phyloP scores from a whole-genome alignment of 2,888 invertebrate genomes.

The Panorpa germanica region DNA sequence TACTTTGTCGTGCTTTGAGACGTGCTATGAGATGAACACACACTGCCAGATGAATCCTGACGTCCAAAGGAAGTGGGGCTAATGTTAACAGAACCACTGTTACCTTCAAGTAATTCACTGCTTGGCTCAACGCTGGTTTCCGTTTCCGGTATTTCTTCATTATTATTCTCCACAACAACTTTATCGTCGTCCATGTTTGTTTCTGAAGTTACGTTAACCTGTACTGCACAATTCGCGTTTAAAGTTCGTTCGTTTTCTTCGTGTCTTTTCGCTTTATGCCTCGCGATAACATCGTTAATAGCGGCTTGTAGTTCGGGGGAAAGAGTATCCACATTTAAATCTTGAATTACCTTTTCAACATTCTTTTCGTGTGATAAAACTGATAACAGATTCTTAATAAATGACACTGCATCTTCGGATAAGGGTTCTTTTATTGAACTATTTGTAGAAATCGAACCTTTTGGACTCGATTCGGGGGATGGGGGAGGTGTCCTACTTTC shows the following conservation, averaged over 20 bases:
- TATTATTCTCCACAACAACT: neutral
- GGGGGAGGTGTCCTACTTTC: slow-evolving; percentile 12
- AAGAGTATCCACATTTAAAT: too few species aligned
- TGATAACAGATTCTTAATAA: slow-evolving; percentile 25
- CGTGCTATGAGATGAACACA: slow-evolving; percentile 38
- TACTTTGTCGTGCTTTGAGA: slow-evolving; percentile 50
- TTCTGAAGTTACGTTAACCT: slow-evolving; percentile 5
- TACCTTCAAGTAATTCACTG: neutral
- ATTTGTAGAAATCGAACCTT: neutral
- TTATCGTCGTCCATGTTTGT: neutral
- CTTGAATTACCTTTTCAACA: slow-evolving; percentile 20
- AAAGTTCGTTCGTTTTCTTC: slow-evolving; percentile 1
- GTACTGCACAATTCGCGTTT: slow-evolving; percentile 1
- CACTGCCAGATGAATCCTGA: slow-evolving; percentile 39
- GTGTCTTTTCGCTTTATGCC: slow-evolving; percentile 9
- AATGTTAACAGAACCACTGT: too few species aligned
- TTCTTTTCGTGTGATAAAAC: slow-evolving; percentile 20
- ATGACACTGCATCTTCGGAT: slow-evolving; percentile 25
- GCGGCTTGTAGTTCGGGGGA: too few species aligned
- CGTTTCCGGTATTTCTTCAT: slow-evolving; percentile 17
- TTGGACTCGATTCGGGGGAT: neutral
- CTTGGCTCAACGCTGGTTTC: slow-evolving; percentile 10
- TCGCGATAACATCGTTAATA: too few species aligned
- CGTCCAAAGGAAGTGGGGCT: too few species aligned
- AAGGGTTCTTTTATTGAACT: neutral